phyloP scores from a whole-genome alignment of 1,140 invertebrate species.

The Chionoecetes opilio region DNA sequence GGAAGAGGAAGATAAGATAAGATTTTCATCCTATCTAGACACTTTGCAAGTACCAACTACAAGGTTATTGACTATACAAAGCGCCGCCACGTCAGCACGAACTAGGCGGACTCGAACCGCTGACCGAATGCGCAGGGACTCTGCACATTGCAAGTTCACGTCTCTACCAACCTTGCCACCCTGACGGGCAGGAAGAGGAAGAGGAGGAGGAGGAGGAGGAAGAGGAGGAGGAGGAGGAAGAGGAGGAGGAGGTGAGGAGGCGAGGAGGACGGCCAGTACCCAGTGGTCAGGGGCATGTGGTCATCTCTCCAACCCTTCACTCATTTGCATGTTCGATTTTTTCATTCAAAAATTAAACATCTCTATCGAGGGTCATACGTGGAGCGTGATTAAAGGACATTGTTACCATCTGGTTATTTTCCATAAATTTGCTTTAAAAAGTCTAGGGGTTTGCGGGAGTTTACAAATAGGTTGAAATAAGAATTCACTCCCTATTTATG shows the following conservation, averaged over 20 bases:
- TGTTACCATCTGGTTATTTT: background rate
- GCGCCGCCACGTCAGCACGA: too few species aligned
- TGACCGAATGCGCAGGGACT: too few species aligned
- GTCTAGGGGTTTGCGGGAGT: too few species aligned
- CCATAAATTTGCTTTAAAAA: background rate
- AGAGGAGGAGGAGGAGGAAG: background rate
- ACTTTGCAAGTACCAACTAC: too few species aligned
- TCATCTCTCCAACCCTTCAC: background rate
- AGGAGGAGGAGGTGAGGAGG: background rate
- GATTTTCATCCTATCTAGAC: too few species aligned
- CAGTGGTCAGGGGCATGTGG: background rate
- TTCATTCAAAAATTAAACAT: conserved; percentile 10
- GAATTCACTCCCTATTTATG: too few species aligned
- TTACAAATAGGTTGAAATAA: too few species aligned
- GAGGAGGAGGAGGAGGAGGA: background rate
- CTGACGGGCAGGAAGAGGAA: background rate
- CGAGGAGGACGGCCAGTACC: background rate
- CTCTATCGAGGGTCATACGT: background rate
- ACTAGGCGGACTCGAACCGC: too few species aligned
- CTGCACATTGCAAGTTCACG: too few species aligned
- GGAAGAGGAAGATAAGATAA: background rate
- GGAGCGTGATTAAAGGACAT: background rate
- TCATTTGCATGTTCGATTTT: conserved; percentile 30
- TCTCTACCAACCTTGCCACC: too few species aligned
- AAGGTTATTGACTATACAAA: too few species aligned